Conservation (phyloP, 2,888 invertebrate genomes). For the Platycnemis pennipes region DNA sequence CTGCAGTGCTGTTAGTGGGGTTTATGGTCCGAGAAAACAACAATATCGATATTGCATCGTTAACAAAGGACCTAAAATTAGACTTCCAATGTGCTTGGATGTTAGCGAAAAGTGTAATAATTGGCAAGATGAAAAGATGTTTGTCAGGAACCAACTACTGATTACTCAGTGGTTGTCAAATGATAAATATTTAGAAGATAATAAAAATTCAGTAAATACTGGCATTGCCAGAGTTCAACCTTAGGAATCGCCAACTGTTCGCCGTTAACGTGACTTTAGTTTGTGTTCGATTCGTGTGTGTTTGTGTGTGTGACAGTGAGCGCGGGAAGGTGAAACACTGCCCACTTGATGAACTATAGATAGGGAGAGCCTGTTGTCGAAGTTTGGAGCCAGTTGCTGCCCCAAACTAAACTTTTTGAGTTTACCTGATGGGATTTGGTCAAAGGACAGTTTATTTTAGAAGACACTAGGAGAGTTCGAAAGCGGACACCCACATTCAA, state of each 20-base stretch:
- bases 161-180: too few relatives aligned
- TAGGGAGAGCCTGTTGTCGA: background rate
- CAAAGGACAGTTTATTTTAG: conserved; percentile 14
- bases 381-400: background rate
- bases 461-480: background rate
- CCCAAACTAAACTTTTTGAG: background rate
- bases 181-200: too few relatives aligned
- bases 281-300: background rate
- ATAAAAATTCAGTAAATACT: too few relatives aligned
- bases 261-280: background rate
- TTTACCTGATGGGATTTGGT: background rate
- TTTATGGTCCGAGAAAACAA: too few relatives aligned
- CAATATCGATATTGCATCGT: too few relatives aligned
- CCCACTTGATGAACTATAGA: background rate
- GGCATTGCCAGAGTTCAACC: background rate
- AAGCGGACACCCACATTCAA: background rate
- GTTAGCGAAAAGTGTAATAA: too few relatives aligned
- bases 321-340: background rate
- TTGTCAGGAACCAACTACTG: too few relatives aligned
- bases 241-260: background rate
- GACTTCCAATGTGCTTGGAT: too few relatives aligned
- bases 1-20: too few relatives aligned
- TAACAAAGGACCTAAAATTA: too few relatives aligned
- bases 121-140: too few relatives aligned
- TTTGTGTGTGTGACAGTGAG: background rate